Percentiles rank a stretch among this genome's conserved stretches.
phyloP scores from a whole-genome alignment of 2,888 invertebrate genomes.

The Subacronicta megacephala region DNA sequence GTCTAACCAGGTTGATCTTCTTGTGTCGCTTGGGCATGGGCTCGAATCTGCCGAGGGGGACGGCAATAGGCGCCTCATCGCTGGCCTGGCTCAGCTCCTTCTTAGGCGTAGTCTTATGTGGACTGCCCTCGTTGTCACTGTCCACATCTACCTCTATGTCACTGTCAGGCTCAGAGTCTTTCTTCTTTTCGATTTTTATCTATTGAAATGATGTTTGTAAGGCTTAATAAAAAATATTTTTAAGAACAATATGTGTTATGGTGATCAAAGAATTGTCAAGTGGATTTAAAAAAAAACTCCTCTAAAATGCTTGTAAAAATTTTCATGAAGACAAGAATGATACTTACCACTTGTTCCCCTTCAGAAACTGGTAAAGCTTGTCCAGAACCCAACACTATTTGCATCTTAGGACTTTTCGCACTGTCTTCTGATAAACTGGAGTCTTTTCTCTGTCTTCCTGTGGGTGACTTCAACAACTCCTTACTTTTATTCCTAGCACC shows the following conservation, averaged over 20 bases:
- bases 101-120: conserved; percentile 42
- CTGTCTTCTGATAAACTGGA: conserved; percentile 79
- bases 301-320: too few relatives aligned
- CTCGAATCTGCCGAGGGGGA: conserved; percentile 78
- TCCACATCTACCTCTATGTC: conserved; percentile 91
- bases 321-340: too few relatives aligned
- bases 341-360: conserved; percentile 90
- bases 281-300: too few relatives aligned
- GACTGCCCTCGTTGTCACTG: conserved; percentile 78
- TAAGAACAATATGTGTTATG: not conserved
- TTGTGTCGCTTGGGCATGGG: conserved; percentile 85
- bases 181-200: conserved; percentile 87
- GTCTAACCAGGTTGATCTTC: conserved; percentile 87
- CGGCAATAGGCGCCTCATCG: conserved; percentile 72
- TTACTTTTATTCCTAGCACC: conserved; percentile 69
- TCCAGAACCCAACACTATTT: conserved; percentile 87
- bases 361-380: conserved; percentile 88
- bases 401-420: conserved; percentile 82
- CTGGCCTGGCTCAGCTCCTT: conserved; percentile 22
- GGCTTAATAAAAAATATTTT: not conserved
- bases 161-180: conserved; percentile 84
- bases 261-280: too few relatives aligned
- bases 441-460: conserved; percentile 73
- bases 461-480: conserved; percentile 75
- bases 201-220: conserved; percentile 39